Evolutionary conservation across 2,888 invertebrate genomes (phyloP).

Genomic region (Hemithea aestivaria): DNA sequence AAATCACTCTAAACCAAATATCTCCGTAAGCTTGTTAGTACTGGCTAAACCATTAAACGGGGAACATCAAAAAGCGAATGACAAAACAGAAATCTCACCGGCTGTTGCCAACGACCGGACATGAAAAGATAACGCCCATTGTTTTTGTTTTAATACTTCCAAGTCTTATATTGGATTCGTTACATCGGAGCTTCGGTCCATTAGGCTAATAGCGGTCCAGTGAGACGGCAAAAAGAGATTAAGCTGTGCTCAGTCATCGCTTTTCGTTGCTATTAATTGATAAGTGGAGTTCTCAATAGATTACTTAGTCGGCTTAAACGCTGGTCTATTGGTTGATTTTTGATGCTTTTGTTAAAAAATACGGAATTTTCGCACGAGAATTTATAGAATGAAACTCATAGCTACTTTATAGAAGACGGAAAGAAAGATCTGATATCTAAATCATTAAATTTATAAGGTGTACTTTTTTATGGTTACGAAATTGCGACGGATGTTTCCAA

Average conservation of each 20-base stretch:
- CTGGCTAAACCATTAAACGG: slow-evolving; percentile 21
- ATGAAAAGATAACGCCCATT: slow-evolving; percentile 30
- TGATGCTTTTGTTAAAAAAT: slow-evolving; percentile 8
- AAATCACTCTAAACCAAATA: slow-evolving; percentile 15
- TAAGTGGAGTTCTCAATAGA: slow-evolving; percentile 49
- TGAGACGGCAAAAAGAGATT: slow-evolving; percentile 69
- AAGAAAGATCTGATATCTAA: too few species aligned
- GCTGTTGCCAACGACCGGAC: slow-evolving; percentile 24
- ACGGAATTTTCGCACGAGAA: too few species aligned
- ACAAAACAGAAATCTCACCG: slow-evolving; percentile 24
- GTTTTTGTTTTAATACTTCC: slow-evolving; percentile 47
- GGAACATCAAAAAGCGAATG: slow-evolving; percentile 25
- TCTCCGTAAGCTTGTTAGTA: slow-evolving; percentile 11
- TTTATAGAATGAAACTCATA: too few species aligned
- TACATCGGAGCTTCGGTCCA: slow-evolving; percentile 50
- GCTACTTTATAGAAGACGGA: too few species aligned
- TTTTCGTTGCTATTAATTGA: slow-evolving; percentile 61
- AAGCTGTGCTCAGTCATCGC: slow-evolving; percentile 63
- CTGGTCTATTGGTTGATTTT: slow-evolving; percentile 16
- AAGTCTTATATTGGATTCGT: slow-evolving; percentile 48
- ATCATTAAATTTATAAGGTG: too few species aligned
- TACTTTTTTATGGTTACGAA: too few species aligned
- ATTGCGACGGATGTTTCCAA: too few species aligned
- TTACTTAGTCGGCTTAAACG: slow-evolving; percentile 31
- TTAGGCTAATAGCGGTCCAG: slow-evolving; percentile 67